Base-by-base conservation (phyloP, 2,113 vertebrate species). In the Sturnus vulgaris region DNA sequence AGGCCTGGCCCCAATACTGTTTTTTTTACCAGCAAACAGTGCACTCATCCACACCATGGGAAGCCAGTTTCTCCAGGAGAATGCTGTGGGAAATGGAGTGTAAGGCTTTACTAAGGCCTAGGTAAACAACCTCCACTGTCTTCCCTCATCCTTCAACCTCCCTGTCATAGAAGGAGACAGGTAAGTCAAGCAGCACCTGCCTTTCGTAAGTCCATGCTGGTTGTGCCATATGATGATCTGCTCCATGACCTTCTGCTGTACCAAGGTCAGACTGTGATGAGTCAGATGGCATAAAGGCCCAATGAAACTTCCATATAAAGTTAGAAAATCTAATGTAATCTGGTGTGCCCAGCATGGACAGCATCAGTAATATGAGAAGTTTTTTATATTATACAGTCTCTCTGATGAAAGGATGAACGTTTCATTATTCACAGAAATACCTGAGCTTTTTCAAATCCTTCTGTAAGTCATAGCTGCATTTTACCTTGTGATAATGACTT, bases 401-500 rank as follows among this genome's bases (percentile, higher is more conserved):
- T 22, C 31, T 85, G 46, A 88, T 55, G 60, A 84, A 92, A 86
- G 25, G 24, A 80, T 80, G 33, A 91, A 82, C 19, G 28, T 90
- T 95, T 87, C 86, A 90, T 90, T 93, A 86, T 59, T 91, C 71
- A 88, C 22, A 86, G 87, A 91, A 90, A 77, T 47, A 70, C 22
- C 19, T 28, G 42, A 86, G 81, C 46, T 70, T 73, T 87, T 93
- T 22, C 2, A 87, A 95, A 95, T 73, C 33, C 39, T 90, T 65
- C 66, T 8, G 3, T 82, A 77, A 94, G 39, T 28, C 35, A 61
- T 50, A 56, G 24, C 15, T 86, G 13, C 20, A 10, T 90, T 86
- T 77, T 66, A 77, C 28, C 75, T 80, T 90, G 87, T 95, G 92
- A 91, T 79, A 92, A 77, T 95, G 79, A 86, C 84, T 95, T 90